Base-by-base conservation (phyloP, 2,888 invertebrate genomes). In the Aplocera efformata region DNA sequence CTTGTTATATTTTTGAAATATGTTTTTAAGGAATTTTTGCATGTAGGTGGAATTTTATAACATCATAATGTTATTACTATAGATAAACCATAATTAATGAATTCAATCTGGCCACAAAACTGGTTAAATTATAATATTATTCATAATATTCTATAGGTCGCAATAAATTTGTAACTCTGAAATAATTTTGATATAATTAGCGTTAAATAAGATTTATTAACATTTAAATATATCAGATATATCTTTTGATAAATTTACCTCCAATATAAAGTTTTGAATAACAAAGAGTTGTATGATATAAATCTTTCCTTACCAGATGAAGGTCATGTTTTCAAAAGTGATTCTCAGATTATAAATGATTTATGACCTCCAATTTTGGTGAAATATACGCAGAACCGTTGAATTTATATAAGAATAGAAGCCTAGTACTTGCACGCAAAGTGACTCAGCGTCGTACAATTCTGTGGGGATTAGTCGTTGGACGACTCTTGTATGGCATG, bases 11-110 rank as follows among this genome's bases (percentile, higher is more conserved):
- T 25, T 25, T 7, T n/a, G 25, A 39, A 26, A 40, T 48, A 43
- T 50, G 46, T 46, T 22, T 34, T 30, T 39, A 48, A 32, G 38
- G 26, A 37, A 32, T 22, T 40, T 50, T 37, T 9, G 34, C 26
- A 48, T 31, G 59, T 59, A 48, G 56, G 56, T 27, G 51, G 45
- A 40, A 34, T 46, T 51, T 52, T 51, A 48, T 39, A 35, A 40
- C 23, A 28, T 33, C 37, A 38, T n/a, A n/a, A n/a, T n/a, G n/a
- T n/a, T n/a, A n/a, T n/a, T n/a, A n/a, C n/a, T n/a, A n/a, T 20
- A 34, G 32, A 48, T 45, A 47, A 48, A 31, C 20, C 25, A 45
- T 40, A 32, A 40, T 33, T 42, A 50, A 47, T 48, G 32, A 33
- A 48, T 47, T 43, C 37, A 39, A 36, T 45, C 25, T 10, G 27